These are phyloP conservation scores for Neosilurus hyrtlii DNA, from an alignment of 2,797 vertebrate genomes.

Conservation along the genomic window DNA sequence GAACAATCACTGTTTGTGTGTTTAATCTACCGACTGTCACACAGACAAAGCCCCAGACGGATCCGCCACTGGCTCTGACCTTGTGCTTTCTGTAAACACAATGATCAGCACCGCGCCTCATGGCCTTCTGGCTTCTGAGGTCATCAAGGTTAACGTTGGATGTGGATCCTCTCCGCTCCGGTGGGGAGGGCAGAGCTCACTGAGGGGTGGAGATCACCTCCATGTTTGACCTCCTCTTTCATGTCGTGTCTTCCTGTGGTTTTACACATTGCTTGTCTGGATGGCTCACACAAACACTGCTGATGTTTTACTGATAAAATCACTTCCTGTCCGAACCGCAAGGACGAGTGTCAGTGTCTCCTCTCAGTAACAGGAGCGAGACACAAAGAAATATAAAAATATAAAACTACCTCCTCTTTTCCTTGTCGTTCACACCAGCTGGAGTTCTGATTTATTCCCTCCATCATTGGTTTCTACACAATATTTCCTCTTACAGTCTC, in stretches of 20 bases:
- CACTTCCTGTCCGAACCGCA: neutral
- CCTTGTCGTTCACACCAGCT: neutral
- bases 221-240: conserved; percentile 6
- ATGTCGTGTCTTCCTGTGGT: conserved; percentile 19
- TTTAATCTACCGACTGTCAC: neutral
- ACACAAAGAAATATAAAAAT: neutral
- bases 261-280: neutral
- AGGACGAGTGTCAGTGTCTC: neutral
- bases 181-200: neutral
- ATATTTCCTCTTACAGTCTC: neutral
- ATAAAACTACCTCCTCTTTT: neutral
- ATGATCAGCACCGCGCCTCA: neutral
- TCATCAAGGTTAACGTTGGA: conserved; percentile 22
- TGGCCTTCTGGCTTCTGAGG: conserved; percentile 7
- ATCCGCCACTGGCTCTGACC: neutral
- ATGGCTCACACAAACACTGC: neutral
- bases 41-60: neutral
- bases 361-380: neutral
- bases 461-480: neutral
- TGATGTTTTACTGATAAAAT: neutral
- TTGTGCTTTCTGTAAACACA: conserved; percentile 36
- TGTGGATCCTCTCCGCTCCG: neutral
- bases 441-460: neutral
- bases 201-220: neutral
- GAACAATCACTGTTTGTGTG: neutral